Evolutionary conservation across 1,140 invertebrate genomes (phyloP), one percentile per base, ranked within the genome.

Genomic region (Aradophagus sp.): DNA sequence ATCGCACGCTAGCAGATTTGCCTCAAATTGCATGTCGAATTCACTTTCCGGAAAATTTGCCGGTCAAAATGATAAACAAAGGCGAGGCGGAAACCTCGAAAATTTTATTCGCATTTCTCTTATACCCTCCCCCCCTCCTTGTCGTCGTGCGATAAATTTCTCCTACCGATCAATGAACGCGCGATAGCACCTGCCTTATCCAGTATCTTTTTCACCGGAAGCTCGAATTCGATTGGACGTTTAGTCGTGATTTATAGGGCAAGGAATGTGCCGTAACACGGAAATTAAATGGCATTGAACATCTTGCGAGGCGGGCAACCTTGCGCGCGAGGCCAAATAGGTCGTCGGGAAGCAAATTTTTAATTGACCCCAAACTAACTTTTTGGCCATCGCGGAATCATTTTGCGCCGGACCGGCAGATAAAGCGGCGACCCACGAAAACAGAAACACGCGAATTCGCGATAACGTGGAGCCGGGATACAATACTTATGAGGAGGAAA

Each of bases 271-370:
- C 41, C 53, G 32, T 55, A 59, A 72, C 55, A 61, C 55, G 56
- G 35, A 73, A 67, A 67, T 73, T 62, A 56, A 67, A 67, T 47
- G 58, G 58, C 69, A 67, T 73, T 72, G 69, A 72, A 52, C 48
- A 41, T 50, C 38, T 42, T 66, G 14, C 41, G 35, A 39, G 32
- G 35, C 48, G 23, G 38, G 48, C 11, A 42, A 42, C 66, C 66
- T 69, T 69, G 56, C 27, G n/a, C 17, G 1, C 23, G 10, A 41
- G 20, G 14, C 29, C 42, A 17, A 41, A 29, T 35, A 61, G 39
- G 31, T 45, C 34, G 19, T 8, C 10, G 12, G 20, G 27, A 26
- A 67, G 44, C 62, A 66, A 67, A 67, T 67, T 58, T 67, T 67
- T 58, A 67, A 52, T 67, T 56, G 36, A 31, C 63, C 53, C 27